Base-by-base conservation (phyloP, 2,113 vertebrate genomes). In the Emydocephalus ijimae region DNA sequence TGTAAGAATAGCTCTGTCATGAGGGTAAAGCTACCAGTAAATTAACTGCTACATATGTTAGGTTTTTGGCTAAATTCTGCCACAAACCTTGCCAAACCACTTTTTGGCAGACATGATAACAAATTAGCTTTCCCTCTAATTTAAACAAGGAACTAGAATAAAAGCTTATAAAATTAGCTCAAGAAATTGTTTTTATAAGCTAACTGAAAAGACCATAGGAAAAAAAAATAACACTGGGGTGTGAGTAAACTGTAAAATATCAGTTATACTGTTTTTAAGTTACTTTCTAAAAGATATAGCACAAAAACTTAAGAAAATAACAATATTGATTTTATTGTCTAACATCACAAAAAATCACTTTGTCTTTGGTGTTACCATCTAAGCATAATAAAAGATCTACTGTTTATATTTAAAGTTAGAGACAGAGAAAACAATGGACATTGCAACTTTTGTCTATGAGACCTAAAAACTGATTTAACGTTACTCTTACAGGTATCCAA, bases 41-140 rank as follows among this genome's bases (percentile, higher is more conserved):
- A 96, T 96, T 97, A 97, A 97, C 95, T 94, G 88, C 86, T 96
- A 96, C 97, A 97, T 95, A 97, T 97, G 97, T 94, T 95, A 95
- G 94, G 92, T 91, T 94, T 95, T 96, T 95, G 96, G 95, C 94
- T 94, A 96, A 96, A 97, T 94, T 95, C 95, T 94, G 95, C 93
- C 95, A 96, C 86, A 95, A 93, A 95, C 93, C 93, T 94, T 94
- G 96, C 94, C 96, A 96, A 97, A 95, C 91, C 91, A 94, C 91
- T 87, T 96, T 96, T 92, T 95, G 95, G 94, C 0, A 6, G 69
- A 69, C 92, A 96, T 86, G 91, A 93, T 39, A 74, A 93, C 94
- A 94, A 94, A 94, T 94, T 97, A 94, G 89, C 90, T 96, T 95
- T 94, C 8, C 94, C 34, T 61, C 90, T 55, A 57, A 93, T 88